Base-by-base conservation (phyloP, 2,888 invertebrate genomes). In the Drosophila ezoana region DNA sequence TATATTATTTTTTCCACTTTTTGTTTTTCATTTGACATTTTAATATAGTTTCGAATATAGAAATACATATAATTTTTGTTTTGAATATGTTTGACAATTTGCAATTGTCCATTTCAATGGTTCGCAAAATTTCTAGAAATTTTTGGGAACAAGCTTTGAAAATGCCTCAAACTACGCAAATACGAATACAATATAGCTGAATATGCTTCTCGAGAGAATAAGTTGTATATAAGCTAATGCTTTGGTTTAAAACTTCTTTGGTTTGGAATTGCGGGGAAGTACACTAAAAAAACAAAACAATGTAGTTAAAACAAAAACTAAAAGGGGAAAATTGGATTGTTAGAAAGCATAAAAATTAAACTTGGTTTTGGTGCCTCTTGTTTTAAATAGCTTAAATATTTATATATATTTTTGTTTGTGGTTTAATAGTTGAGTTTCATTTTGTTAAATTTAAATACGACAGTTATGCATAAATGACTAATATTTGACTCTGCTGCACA, bases 111-210 rank as follows among this genome's bases (percentile, higher is more conserved):
- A 56, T 76, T 75, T 72, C 68, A 75, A 59, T 73, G 78, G 78
- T 84, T 87, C 83, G 81, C 77, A 87, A 90, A 90, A 86, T 89
- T 82, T 90, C 89, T 86, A 89, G 89, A 90, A 78, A 68, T 73
- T 72, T 89, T 81, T 81, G 77, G 76, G 89, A 90, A 85, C 89
- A 90, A 90, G 90, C 90, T 88, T 90, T 88, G 84, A 90, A 90
- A 90, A 90, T 88, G 89, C 89, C 83, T 89, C 72, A 89, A 89
- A 89, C 90, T 90, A 89, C 86, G 81, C 69, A 79, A 28, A 28
- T 79, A 83, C 62, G 78, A 85, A 88, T 88, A 86, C 76, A 87
- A 76, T 79, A 81, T 83, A 67, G 79, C 87, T 83, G 84, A 77
- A 81, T 75, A 75, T 59, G 69, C 58, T 81, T 74, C 53, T 28